A percentile compares a stretch with the other conserved stretches of the same genome.
These are phyloP conservation scores for Laothoe populi DNA, from an alignment of 2,888 invertebrate species.

Conservation along the genomic window DNA sequence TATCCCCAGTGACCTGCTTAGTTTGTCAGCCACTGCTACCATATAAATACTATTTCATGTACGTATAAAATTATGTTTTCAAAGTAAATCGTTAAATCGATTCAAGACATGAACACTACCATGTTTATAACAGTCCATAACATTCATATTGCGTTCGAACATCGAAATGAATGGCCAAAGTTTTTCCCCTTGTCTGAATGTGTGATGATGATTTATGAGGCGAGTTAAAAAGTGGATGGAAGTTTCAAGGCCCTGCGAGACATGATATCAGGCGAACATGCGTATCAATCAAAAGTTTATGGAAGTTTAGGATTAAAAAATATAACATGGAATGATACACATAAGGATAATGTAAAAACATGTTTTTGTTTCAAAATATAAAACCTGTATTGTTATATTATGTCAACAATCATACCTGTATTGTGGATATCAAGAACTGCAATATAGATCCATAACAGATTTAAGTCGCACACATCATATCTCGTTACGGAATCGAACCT, in stretches of 20 bases:
- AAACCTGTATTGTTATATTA: no score
- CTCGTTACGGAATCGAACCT: no score
- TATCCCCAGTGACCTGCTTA: no score
- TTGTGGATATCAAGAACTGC: no score
- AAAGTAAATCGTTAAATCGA: no score
- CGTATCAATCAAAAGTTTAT: slow-evolving; percentile 28
- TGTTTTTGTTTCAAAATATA: no score
- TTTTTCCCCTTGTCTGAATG: slow-evolving; percentile 29
- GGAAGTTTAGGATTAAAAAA: slow-evolving; percentile 9
- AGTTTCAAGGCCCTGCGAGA: slow-evolving; percentile 28
- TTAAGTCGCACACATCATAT: no score
- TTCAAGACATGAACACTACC: background rate
- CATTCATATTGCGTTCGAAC: slow-evolving; percentile 23
- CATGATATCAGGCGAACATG: slow-evolving; percentile 26
- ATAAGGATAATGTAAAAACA: background rate
- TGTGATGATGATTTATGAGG: slow-evolving; percentile 34
- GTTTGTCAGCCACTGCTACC: no score
- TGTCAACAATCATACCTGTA: no score
- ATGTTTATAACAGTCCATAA: slow-evolving; percentile 26
- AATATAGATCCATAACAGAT: no score
- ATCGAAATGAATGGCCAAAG: slow-evolving; percentile 28
- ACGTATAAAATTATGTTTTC: no score
- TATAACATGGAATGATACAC: background rate
- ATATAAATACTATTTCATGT: no score
- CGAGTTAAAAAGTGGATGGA: slow-evolving; percentile 31